Base-by-base conservation (phyloP, 2,113 vertebrate genomes). In the Otolemur garnettii region DNA sequence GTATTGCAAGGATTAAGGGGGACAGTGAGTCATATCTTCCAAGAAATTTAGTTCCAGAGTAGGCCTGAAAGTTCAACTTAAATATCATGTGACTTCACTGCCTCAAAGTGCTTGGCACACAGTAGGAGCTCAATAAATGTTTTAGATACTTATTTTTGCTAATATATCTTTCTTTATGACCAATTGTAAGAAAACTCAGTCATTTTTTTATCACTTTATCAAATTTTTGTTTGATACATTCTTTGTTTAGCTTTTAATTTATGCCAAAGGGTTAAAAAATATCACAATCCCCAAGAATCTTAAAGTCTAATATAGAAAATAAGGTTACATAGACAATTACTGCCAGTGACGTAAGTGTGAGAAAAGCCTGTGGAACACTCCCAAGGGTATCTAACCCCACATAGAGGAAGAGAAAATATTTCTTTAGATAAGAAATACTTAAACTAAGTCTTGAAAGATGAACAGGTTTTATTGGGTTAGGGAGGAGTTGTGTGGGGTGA, bases 81-180 rank as follows among this genome's bases (percentile, higher is more conserved):
- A 1, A 50, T 7, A 12, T 26, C 24, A n/a, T 28, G 35, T 86
- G 30, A 45, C 18, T 90, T 64, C 12, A 81, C 17, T 75, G 4
- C 21, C 33, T 91, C 11, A 64, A 78, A 83, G 18, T 92, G 42
- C 13, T 78, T 94, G 78, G 18, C 8, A 42, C 30, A 84, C 8
- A 64, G 8, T 59, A 66, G 53, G 30, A 84, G 28, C 26, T 91
- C 24, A 45, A 3, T 72, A 42, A 71, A 60, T 96, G 22, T 66
- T 92, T 96, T 87, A 59, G 19, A 74, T 38, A 68, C 28, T 93
- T 86, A 7, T 71, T 86, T 94, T 80, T 68, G 95, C 38, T 77
- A 66, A 72, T 55, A 12, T 90, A n/a, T 93, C n/a, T 84, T 13
- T 71, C 87, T 96, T 62, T 60, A 89, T 75, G 55, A 60, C 30